phyloP scores from a whole-genome alignment of 2,888 invertebrate genomes.

The Drosophila anomalipes region DNA sequence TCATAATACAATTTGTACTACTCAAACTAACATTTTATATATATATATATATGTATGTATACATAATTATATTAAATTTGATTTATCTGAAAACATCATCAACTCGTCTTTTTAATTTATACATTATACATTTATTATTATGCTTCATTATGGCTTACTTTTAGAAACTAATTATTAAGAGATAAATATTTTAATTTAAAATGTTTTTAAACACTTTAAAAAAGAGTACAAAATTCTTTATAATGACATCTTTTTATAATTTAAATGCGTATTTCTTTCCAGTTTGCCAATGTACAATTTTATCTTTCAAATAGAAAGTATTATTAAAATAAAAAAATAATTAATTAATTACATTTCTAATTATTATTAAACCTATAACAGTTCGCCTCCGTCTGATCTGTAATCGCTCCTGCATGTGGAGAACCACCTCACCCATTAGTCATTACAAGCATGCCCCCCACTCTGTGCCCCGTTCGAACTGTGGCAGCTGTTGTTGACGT shows the following conservation, averaged over 20 bases:
- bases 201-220: not conserved
- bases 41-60: not conserved
- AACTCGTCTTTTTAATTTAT: not conserved
- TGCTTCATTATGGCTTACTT: not conserved
- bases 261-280: not conserved
- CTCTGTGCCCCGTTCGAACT: not conserved
- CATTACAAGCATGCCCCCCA: not conserved
- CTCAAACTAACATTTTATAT: not conserved
- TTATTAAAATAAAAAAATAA: not conserved
- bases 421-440: conserved; percentile 3
- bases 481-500: conserved; percentile 21
- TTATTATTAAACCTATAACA: not conserved
- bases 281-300: not conserved
- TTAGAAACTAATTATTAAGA: not conserved
- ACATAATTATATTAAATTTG: not conserved
- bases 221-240: not conserved
- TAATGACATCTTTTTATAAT: not conserved
- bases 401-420: conserved; percentile 4
- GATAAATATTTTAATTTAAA: not conserved
- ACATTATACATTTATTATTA: not conserved
- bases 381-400: conserved; percentile 2
- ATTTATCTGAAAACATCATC: not conserved
- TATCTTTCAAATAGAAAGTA: not conserved
- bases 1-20: not conserved
- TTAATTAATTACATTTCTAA: not conserved